Evolutionary conservation across 2,113 vertebrate genomes (phyloP), one percentile per base, ranked within the genome.

Genomic region (Gavialis gangeticus): DNA sequence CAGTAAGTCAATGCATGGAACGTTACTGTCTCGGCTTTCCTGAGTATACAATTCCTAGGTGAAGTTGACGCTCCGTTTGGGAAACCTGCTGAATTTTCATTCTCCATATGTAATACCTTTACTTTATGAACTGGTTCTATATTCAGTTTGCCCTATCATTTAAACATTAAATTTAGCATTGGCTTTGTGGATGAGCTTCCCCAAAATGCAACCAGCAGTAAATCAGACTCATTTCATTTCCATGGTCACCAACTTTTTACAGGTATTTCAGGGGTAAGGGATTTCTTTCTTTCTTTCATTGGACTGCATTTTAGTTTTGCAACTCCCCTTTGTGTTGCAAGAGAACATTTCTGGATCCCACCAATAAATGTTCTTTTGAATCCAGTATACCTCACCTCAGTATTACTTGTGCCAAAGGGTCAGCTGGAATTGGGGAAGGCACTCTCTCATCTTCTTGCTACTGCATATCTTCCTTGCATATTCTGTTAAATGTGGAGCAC

Each of bases 11-110:
- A 6, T 85, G 67, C n/a, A 22, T 82, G 13, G 79, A 54, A 79
- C 92, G 93, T 92, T 89, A 91, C 75, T 80, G 88, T 92, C 24
- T 8, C 19, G 79, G 75, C 4, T 92, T 91, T 88, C 93, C 80
- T 69, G 75, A 84, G 19, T 37, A 18, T 71, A 71, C 34, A 71
- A 89, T 91, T 93, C 93, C 54, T 30, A n/a, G 60, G 73, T 86
- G 10, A 86, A 28, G 78, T 14, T 71, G 34, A 71, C 30, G 6
- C 34, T 28, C 25, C 19, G 19, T 22, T 34, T 71, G 67, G 67
- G 10, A 71, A 71, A 71, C 30, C 56, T 27, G 75, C 92, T 69
- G 56, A 85, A 12, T 95, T 95, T 82, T 6, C 69, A 16, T 37
- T 21, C 88, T 56, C 77, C 82, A 19, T 92, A 21, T 83, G 62